A percentile compares a stretch with the other conserved stretches of the same genome.
phyloP scores from a whole-genome alignment of 2,888 invertebrate species.

The Oscheius sp. region DNA sequence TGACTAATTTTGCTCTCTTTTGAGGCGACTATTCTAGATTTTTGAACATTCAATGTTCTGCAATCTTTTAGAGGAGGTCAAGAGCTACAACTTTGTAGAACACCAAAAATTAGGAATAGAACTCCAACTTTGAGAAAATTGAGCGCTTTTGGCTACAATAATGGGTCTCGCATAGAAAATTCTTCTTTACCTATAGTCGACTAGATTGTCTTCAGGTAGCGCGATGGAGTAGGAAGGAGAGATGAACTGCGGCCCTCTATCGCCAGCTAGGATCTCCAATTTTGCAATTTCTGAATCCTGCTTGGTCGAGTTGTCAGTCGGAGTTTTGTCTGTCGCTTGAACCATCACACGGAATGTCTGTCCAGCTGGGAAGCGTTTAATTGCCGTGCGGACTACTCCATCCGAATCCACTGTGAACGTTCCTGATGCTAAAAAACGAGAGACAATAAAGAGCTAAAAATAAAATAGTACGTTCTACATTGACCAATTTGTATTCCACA shows the following conservation, averaged over 20 bases:
- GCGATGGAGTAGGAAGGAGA: conserved; percentile 92
- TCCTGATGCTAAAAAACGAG: conserved; percentile 58
- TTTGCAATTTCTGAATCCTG: conserved; percentile 65
- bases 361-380: conserved; percentile 52
- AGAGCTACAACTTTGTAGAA: too few relatives aligned
- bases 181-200: conserved; percentile 84
- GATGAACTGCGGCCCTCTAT: conserved; percentile 95
- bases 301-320: conserved; percentile 39
- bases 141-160: too few relatives aligned
- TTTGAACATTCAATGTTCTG: too few relatives aligned
- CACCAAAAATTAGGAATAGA: too few relatives aligned
- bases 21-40: too few relatives aligned
- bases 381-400: conserved; percentile 62
- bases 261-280: conserved; percentile 76
- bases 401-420: conserved; percentile 61
- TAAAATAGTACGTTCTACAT: conserved; percentile 61
- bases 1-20: neutral
- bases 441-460: neutral
- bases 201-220: conserved; percentile 93
- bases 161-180: too few relatives aligned
- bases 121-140: too few relatives aligned
- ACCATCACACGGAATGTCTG: conserved; percentile 53
- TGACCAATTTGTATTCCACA: conserved; percentile 63
- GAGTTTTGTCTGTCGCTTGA: conserved; percentile 60
- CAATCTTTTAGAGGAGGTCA: too few relatives aligned